Evolutionary conservation across 2,113 vertebrate species (phyloP), one percentile per base, ranked within the genome.

Genomic region (Catharus minimus): DNA sequence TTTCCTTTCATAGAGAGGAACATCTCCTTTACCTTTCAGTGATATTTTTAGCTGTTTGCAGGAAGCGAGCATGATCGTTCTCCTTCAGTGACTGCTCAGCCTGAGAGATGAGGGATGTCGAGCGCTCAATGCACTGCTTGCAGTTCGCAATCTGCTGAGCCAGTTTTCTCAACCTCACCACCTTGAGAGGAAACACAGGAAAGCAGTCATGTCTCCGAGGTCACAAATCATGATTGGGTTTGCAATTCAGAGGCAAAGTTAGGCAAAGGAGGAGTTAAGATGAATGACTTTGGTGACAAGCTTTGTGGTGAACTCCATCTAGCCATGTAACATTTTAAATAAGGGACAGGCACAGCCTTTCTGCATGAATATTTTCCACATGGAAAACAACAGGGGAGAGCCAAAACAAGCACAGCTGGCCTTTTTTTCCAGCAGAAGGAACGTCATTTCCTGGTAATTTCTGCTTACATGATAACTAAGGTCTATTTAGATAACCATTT

Each of bases 91-190:
- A 99, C 69, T 99, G 98, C 88, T 99, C 99, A 1, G 99, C 99
- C 88, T 99, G 99, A n/a, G 98, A 97, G 95, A 99, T 99, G 97
- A 99, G 99, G 12, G 99, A 98, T 0, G 99, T 98, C 0, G 99
- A 99, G 86, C 99, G 98, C 91, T 99, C 99, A 13, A 99, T 98
- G 97, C 99, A 99, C 96, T 99, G 99, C 33, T 99, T 99, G 94
- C 99, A 99, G 96, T 99, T 98, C 0, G 98, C 98, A 52, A 99
- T 99, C 97, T 99, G 99, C 96, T 99, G 99, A 67, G 99, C 98
- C 83, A 99, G 97, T 95, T 99, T 99, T 66, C 99, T 98, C 95
- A 99, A 77, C 60, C 99, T 98, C 88, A 99, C 97, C 82, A 99
- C 97, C 99, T 99, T 69, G 47, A 91, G 91, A 39, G 62, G 82